These are phyloP conservation scores for Yoshiicerus persimilis DNA, from an alignment of 1,140 invertebrate genomes.

Conservation along the genomic window DNA sequence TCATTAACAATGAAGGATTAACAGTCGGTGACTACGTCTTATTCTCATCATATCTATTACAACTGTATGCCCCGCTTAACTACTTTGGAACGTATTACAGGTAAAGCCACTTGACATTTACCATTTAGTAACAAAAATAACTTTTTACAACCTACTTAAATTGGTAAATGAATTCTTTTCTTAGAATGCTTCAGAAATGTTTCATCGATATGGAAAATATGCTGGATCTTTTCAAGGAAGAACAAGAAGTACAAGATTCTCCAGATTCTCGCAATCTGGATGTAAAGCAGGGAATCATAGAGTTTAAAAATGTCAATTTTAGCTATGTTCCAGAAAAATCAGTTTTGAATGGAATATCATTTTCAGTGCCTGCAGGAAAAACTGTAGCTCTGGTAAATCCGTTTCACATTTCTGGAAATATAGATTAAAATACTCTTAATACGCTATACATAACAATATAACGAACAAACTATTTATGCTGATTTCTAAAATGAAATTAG, in stretches of 20 bases:
- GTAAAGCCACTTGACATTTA: too few relatives aligned
- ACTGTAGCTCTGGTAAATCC: conserved; percentile 84
- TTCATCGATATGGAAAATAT: conserved; percentile 99
- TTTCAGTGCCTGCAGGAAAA: conserved; percentile 82
- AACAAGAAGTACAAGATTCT: conserved; percentile 81
- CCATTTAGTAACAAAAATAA: too few relatives aligned
- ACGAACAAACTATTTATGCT: too few relatives aligned
- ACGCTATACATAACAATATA: too few relatives aligned
- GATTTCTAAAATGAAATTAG: conserved; percentile 58
- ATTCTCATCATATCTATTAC: conserved; percentile 64
- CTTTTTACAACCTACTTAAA: background rate
- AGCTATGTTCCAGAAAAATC: conserved; percentile 78
- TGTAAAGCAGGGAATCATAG: conserved; percentile 73
- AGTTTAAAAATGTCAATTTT: conserved; percentile 88
- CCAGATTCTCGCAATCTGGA: conserved; percentile 71
- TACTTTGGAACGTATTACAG: conserved; percentile 68
- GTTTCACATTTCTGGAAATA: too few relatives aligned
- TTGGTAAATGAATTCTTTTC: conserved; percentile 33
- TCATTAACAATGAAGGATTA: conserved; percentile 53
- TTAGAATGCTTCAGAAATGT: conserved; percentile 90
- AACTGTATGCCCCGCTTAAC: conserved; percentile 65
- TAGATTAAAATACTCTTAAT: too few relatives aligned
- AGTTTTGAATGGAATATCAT: conserved; percentile 82
- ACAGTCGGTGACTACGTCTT: conserved; percentile 67
- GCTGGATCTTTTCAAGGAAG: conserved; percentile 88